A percentile compares a stretch with the other conserved stretches of the same genome.
These are phyloP conservation scores for Plebejus melissa DNA, from an alignment of 2,888 invertebrate species.

Conservation along the genomic window DNA sequence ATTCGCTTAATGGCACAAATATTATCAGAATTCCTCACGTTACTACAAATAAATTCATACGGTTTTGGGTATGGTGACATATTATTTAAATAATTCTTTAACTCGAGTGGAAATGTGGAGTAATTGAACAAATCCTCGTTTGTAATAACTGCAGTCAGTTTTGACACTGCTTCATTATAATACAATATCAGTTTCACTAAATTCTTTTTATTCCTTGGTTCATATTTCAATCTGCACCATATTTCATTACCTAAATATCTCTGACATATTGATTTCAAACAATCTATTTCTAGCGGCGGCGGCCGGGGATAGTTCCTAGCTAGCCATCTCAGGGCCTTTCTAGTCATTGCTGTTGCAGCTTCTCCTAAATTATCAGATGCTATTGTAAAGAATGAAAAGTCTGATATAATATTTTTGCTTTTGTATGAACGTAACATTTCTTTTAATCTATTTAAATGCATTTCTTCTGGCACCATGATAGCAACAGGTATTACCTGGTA, in stretches of 20 bases:
- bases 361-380: slow-evolving; percentile 51
- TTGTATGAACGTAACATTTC: slow-evolving; percentile 47
- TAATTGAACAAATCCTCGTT: slow-evolving; percentile 80
- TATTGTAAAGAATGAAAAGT: slow-evolving; percentile 57
- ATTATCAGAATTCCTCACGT: slow-evolving; percentile 77
- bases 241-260: slow-evolving; percentile 80
- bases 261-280: slow-evolving; percentile 75
- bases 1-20: slow-evolving; percentile 69
- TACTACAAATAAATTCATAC: slow-evolving; percentile 82
- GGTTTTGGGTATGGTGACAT: slow-evolving; percentile 79
- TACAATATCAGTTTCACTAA: slow-evolving; percentile 80
- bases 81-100: slow-evolving; percentile 74
- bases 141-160: slow-evolving; percentile 79
- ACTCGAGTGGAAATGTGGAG: slow-evolving; percentile 82
- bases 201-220: slow-evolving; percentile 60
- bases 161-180: slow-evolving; percentile 83
- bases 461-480: slow-evolving; percentile 52
- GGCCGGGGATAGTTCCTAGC: slow-evolving; percentile 69
- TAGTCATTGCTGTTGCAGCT: slow-evolving; percentile 53
- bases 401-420: slow-evolving; percentile 53
- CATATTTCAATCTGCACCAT: slow-evolving; percentile 75
- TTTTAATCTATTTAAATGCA: slow-evolving; percentile 45
- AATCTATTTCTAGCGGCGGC: slow-evolving; percentile 79
- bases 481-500: slow-evolving; percentile 67
- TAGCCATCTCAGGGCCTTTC: slow-evolving; percentile 68